phyloP scores from a whole-genome alignment of 2,797 vertebrate genomes.

The Threskiornis aethiopicus region DNA sequence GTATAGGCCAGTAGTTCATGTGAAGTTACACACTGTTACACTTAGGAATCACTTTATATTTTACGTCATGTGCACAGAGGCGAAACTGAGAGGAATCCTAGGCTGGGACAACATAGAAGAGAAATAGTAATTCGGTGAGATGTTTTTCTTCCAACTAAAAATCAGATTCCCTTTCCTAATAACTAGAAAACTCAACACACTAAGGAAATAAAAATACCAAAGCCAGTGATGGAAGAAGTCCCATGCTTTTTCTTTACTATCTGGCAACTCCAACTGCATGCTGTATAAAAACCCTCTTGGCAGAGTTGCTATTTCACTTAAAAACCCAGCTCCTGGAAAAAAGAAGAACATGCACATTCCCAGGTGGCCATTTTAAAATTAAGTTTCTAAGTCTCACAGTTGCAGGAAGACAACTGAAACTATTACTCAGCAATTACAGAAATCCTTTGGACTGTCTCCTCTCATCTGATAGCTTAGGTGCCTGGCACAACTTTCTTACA shows the following conservation, averaged over 20 bases:
- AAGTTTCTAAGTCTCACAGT: neutral
- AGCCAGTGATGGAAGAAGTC: neutral
- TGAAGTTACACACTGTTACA: neutral
- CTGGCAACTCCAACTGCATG: neutral
- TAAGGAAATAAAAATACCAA: neutral
- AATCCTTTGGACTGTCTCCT: neutral
- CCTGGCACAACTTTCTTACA: neutral
- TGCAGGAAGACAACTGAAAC: neutral
- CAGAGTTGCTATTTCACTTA: neutral
- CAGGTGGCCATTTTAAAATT: neutral
- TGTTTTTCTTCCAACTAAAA: neutral
- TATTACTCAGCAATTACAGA: neutral
- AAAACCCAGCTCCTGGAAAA: neutral
- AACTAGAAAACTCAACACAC: neutral
- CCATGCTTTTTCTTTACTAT: neutral
- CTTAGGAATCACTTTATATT: neutral
- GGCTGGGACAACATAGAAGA: neutral
- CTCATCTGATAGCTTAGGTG: neutral
- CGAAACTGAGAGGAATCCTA: neutral
- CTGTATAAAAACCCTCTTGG: neutral
- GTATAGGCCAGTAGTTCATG: neutral
- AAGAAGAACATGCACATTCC: neutral
- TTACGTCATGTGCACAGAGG: neutral
- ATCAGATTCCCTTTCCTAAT: neutral
- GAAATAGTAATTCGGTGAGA: neutral